phyloP scores from a whole-genome alignment of 1,140 invertebrate species.

The Drosophila lini region DNA sequence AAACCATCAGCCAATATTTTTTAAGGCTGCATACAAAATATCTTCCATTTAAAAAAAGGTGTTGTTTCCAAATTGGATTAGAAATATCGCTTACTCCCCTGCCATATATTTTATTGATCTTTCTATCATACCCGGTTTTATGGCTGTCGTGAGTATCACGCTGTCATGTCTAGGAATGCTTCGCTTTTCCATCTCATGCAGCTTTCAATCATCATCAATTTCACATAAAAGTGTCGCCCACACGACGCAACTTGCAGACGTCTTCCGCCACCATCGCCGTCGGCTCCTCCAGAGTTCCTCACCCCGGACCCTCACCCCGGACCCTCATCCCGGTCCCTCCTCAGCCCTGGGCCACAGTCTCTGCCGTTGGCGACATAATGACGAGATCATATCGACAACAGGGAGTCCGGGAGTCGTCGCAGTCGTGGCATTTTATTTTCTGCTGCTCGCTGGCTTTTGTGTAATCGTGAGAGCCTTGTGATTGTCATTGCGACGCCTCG shows the following conservation, averaged over 20 bases:
- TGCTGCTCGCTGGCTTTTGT: slow-evolving; percentile 33
- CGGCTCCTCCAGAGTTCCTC: neutral
- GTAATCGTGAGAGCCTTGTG: slow-evolving; percentile 64
- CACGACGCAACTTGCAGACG: slow-evolving; percentile 64
- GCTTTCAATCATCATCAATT: slow-evolving; percentile 84
- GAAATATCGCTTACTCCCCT: neutral
- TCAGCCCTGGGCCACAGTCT: neutral
- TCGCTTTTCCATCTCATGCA: slow-evolving; percentile 45
- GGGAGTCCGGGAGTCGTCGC: slow-evolving; percentile 26
- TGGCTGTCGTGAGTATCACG: slow-evolving; percentile 37
- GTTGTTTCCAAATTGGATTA: slow-evolving; percentile 2
- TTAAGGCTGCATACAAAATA: neutral
- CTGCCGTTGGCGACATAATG: slow-evolving; percentile 55
- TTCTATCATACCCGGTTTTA: neutral
- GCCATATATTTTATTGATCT: slow-evolving; percentile 8
- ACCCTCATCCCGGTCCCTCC: neutral
- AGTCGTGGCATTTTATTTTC: slow-evolving; percentile 64
- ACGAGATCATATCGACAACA: slow-evolving; percentile 77
- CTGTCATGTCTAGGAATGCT: slow-evolving; percentile 27
- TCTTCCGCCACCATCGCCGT: slow-evolving; percentile 5
- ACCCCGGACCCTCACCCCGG: neutral
- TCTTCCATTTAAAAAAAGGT: neutral
- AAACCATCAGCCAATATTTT: neutral
- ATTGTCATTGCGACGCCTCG: slow-evolving; percentile 42
- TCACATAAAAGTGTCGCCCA: slow-evolving; percentile 84